Evolutionary conservation across 2,113 vertebrate genomes (phyloP), one percentile per base, ranked within the genome.

Genomic region (Cyphomyrus plagiostoma): DNA sequence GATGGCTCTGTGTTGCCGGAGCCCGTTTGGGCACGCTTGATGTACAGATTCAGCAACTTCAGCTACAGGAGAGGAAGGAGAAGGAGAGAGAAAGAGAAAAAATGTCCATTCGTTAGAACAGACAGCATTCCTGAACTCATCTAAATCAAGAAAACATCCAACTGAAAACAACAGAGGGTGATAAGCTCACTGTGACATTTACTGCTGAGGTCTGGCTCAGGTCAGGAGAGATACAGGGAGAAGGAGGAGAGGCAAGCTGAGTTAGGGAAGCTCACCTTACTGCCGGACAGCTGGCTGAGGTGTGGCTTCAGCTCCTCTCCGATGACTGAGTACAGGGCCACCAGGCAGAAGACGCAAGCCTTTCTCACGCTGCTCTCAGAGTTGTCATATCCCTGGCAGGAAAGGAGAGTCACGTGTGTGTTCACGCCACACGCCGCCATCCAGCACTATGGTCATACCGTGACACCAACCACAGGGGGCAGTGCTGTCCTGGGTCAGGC

Each of bases 351-450:
- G 90, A 99, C 98, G 39, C 98, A 98, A 5, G 98, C 97, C 95
- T 99, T 99, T 90, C 98, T 97, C 92, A 99, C 98, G 2, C 98
- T 99, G 96, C 98, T 99, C 95, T 99, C 98, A 26, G 97, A 97
- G 93, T 99, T 98, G 93, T 99, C 98, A 74, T 99, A 99, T 89
- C 98, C 98, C 98, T 99, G 92, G 92, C 89, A 83, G 93, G 92
- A 21, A 90, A 93, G 86, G 95, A 5, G 49, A 35, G 11, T 45
- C 58, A 46, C 58, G 1, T 21, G 7, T 8, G 11, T 17, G 6
- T 23, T 10, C 87, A 62, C 19, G 3, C 26, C 70, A 80, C 88
- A 56, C 21, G 4, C 58, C 15, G 8, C 21, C 58, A 48, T 35
- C 39, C 11, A 9, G 19, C 15, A 5, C 39, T 82, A 15, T 5